Evolutionary conservation across 2,888 invertebrate genomes (phyloP).

Genomic region (Drosophila greeni): DNA sequence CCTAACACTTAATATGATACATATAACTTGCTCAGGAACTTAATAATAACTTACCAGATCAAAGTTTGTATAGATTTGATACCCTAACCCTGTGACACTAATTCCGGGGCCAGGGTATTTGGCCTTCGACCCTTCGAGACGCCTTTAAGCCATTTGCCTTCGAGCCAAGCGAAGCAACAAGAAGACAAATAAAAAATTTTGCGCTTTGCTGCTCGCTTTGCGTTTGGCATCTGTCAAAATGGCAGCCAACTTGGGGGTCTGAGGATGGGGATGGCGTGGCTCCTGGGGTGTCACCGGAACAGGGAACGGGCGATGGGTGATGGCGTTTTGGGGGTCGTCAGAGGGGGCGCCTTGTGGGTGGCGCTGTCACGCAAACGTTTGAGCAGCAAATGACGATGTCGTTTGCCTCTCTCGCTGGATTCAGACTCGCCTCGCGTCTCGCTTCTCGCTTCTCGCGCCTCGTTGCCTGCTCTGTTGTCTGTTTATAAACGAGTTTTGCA

Average conservation of each 20-base stretch:
- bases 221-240: conserved; percentile 67
- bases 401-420: conserved; percentile 25
- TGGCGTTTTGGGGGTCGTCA: background rate
- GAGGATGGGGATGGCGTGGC: conserved; percentile 1
- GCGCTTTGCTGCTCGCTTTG: conserved; percentile 62
- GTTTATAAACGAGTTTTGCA: conserved; percentile 60
- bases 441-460: conserved; percentile 7
- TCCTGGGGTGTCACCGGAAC: conserved; percentile 1
- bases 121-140: background rate
- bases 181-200: conserved; percentile 62
- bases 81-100: too few relatives aligned
- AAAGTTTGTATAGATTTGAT: background rate
- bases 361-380: conserved; percentile 59
- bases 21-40: too few relatives aligned
- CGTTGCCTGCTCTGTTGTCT: conserved; percentile 21
- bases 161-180: conserved; percentile 43
- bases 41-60: background rate
- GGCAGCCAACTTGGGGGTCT: conserved; percentile 36
- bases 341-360: conserved; percentile 9
- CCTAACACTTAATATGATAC: too few relatives aligned
- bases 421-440: conserved; percentile 1
- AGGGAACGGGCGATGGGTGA: background rate
- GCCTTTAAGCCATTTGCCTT: conserved; percentile 22
- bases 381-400: conserved; percentile 52
- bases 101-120: conserved; percentile 34